Conservation (phyloP, 2,113 vertebrate genomes). For the Polypterus bichir region DNA sequence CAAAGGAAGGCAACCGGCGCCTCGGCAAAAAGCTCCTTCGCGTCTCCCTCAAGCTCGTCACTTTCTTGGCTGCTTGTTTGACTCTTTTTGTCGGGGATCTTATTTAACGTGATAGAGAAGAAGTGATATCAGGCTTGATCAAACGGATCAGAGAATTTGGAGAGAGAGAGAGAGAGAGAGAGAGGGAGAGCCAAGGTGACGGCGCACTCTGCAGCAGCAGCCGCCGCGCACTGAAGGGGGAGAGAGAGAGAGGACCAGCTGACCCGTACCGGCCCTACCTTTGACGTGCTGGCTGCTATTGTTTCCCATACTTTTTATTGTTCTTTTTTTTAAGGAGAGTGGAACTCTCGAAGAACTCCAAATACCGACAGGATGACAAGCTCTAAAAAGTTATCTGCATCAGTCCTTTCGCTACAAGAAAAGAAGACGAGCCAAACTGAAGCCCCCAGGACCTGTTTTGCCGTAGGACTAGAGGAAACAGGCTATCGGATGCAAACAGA, state of each 20-base stretch:
- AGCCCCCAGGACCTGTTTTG: too few relatives aligned
- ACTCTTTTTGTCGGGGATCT: too few relatives aligned
- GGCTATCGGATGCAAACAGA: constrained; percentile 4
- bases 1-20: neutral
- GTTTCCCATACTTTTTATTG: neutral
- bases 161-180: constrained; percentile 20
- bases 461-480: too few relatives aligned
- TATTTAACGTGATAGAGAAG: too few relatives aligned
- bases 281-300: constrained; percentile 1
- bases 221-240: constrained; percentile 12
- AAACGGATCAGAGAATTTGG: constrained; percentile 23
- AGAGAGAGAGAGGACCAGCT: constrained; percentile 30
- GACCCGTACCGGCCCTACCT: constrained; percentile 40
- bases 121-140: neutral
- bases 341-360: constrained; percentile 2
- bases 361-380: constrained; percentile 40
- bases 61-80: too few relatives aligned
- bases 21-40: too few relatives aligned
- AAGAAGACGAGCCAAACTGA: too few relatives aligned
- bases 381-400: constrained; percentile 10
- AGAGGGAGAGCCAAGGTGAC: constrained; percentile 21
- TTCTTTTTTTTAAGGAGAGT: neutral
- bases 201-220: constrained; percentile 32
- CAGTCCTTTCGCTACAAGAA: too few relatives aligned
- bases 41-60: too few relatives aligned